Conservation (phyloP, 2,888 invertebrate species). For the Bombyx huttoni region DNA sequence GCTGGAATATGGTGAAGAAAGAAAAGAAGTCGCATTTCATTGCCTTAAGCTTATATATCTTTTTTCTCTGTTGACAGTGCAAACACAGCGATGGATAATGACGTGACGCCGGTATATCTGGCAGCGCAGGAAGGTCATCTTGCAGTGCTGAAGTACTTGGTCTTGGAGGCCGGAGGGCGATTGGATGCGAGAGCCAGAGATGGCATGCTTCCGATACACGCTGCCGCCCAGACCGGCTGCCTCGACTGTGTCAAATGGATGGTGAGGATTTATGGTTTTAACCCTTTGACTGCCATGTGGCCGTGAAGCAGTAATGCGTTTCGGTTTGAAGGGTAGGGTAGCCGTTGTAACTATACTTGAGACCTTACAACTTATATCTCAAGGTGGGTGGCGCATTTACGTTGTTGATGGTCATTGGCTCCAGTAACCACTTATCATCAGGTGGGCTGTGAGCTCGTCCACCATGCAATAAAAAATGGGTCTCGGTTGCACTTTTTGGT, state of each 20-base stretch:
- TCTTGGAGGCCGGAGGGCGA: conserved; percentile 86
- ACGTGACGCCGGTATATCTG: conserved; percentile 90
- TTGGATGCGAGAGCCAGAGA: conserved; percentile 88
- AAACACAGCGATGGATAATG: conserved; percentile 93
- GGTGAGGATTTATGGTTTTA: conserved; percentile 69
- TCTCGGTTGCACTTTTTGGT: too few species aligned
- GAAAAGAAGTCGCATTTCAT: neutral
- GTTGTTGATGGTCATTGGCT: too few species aligned
- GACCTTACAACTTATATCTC: too few species aligned
- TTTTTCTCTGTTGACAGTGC: conserved; percentile 74
- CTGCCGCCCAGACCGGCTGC: conserved; percentile 91
- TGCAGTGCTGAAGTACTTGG: conserved; percentile 87
- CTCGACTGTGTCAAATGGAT: conserved; percentile 91
- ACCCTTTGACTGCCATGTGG: too few species aligned
- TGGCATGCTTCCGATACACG: conserved; percentile 92
- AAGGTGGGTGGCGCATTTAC: too few species aligned
- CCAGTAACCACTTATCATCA: too few species aligned
- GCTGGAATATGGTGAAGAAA: too few species aligned
- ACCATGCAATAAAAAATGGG: too few species aligned
- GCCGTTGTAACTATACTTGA: too few species aligned
- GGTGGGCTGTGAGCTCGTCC: too few species aligned
- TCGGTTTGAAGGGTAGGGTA: too few species aligned
- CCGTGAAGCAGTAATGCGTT: too few species aligned
- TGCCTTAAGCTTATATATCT: neutral
- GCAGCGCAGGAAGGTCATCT: conserved; percentile 92